Conservation (phyloP, 1,140 invertebrate genomes). For the Teleopsis dalmanni region DNA sequence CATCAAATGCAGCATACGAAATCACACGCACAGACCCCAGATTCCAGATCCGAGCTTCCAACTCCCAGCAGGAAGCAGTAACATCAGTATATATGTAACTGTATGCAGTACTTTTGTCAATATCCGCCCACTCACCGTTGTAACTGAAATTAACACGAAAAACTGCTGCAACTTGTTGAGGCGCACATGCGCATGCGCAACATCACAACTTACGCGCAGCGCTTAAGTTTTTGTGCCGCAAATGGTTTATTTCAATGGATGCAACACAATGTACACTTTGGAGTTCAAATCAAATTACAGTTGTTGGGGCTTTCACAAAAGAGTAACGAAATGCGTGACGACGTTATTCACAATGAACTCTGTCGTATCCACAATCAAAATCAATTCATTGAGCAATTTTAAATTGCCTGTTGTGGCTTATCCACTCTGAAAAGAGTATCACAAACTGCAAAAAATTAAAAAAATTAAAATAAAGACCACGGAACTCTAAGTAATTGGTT, state of each 20-base stretch:
- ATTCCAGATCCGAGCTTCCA: no score
- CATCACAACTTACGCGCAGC: slow-evolving; percentile 17
- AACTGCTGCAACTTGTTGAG: slow-evolving; percentile 31
- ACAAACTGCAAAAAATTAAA: no score
- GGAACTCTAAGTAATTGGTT: no score
- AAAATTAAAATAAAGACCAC: no score
- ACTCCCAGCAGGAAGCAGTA: no score
- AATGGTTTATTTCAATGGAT: background rate
- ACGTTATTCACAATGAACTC: background rate
- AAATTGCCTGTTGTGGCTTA: no score
- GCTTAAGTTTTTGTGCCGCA: background rate
- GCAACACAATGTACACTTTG: background rate
- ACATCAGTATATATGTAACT: background rate
- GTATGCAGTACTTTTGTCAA: background rate
- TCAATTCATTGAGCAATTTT: no score
- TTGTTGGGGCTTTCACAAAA: background rate
- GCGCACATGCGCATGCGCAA: slow-evolving; percentile 22
- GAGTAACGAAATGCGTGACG: background rate
- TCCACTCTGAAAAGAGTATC: no score
- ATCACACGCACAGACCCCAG: no score
- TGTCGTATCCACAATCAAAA: no score
- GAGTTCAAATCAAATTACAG: background rate
- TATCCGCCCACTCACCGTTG: background rate
- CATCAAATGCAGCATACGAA: no score
- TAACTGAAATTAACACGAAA: slow-evolving; percentile 16